phyloP scores from a whole-genome alignment of 2,888 invertebrate species.

The Drosophila mayaguana region DNA sequence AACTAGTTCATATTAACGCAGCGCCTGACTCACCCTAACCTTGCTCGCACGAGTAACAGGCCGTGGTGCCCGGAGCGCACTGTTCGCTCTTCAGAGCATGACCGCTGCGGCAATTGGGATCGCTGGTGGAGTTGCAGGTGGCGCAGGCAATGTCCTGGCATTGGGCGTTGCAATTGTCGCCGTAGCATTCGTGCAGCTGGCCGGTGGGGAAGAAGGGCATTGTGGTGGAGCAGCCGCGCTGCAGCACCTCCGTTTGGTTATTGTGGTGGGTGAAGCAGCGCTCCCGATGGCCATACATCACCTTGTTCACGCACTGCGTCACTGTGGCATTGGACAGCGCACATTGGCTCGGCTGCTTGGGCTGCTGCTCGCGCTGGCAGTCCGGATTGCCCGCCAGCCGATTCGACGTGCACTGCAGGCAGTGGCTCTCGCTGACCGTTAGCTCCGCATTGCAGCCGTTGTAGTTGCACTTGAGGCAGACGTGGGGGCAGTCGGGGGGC shows the following conservation, averaged over 20 bases:
- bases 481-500: slow-evolving; percentile 63
- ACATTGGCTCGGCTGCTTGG: slow-evolving; percentile 38
- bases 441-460: slow-evolving; percentile 76
- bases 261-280: slow-evolving; percentile 77
- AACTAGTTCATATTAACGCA: not conserved
- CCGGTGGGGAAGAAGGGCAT: slow-evolving; percentile 79
- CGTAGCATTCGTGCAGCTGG: slow-evolving; percentile 71
- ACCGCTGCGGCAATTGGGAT: slow-evolving; percentile 67
- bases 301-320: slow-evolving; percentile 73
- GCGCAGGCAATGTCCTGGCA: slow-evolving; percentile 78
- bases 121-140: slow-evolving; percentile 69
- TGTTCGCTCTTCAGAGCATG: slow-evolving; percentile 44
- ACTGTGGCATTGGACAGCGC: slow-evolving; percentile 49
- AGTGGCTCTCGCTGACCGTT: slow-evolving; percentile 67
- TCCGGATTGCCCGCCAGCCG: slow-evolving; percentile 52
- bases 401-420: slow-evolving; percentile 68
- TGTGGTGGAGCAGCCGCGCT: slow-evolving; percentile 79
- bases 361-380: slow-evolving; percentile 67
- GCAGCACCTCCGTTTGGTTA: slow-evolving; percentile 69
- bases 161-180: slow-evolving; percentile 73
- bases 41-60: slow-evolving; percentile 81
- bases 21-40: slow-evolving; percentile 56
- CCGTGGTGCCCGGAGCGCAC: slow-evolving; percentile 65
- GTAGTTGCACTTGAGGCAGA: slow-evolving; percentile 81
- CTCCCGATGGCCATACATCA: slow-evolving; percentile 74